Conservation (phyloP, 1,140 invertebrate species). For the Pteromalus puparum region DNA sequence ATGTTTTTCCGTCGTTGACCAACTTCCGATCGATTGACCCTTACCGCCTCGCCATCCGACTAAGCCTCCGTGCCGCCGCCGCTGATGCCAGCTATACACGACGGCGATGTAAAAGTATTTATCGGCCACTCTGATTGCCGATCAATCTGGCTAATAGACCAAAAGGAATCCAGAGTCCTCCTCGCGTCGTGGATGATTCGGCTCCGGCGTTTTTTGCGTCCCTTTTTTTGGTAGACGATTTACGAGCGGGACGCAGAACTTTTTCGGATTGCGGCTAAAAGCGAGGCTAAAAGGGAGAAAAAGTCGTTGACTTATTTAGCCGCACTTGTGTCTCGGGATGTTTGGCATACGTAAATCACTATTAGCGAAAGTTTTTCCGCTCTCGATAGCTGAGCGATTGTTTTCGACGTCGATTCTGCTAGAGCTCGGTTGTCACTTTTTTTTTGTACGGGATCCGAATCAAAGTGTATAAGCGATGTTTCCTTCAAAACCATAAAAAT, state of each 20-base stretch:
- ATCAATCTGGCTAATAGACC: slow-evolving; percentile 6
- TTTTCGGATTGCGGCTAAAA: not conserved
- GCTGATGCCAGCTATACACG: not conserved
- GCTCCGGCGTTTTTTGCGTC: not conserved
- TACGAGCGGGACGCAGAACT: not conserved
- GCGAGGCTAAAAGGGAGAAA: not conserved
- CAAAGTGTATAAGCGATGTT: too few species aligned
- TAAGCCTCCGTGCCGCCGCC: not conserved
- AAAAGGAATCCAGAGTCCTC: not conserved
- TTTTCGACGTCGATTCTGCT: not conserved
- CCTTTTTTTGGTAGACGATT: not conserved
- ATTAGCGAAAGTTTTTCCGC: not conserved
- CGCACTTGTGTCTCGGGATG: not conserved
- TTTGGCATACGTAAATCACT: not conserved
- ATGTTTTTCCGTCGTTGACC: not conserved
- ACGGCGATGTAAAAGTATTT: not conserved
- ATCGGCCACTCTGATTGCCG: not conserved
- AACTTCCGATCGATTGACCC: not conserved
- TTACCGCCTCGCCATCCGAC: not conserved
- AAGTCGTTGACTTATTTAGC: not conserved
- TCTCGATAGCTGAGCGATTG: not conserved
- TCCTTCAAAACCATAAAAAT: not conserved
- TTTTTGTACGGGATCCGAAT: too few species aligned
- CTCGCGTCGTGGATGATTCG: not conserved
- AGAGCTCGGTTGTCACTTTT: too few species aligned